A percentile compares a stretch with the other conserved stretches of the same genome.
Conservation (phyloP, 2,113 vertebrate genomes). For the Cyanoderma ruficeps region DNA sequence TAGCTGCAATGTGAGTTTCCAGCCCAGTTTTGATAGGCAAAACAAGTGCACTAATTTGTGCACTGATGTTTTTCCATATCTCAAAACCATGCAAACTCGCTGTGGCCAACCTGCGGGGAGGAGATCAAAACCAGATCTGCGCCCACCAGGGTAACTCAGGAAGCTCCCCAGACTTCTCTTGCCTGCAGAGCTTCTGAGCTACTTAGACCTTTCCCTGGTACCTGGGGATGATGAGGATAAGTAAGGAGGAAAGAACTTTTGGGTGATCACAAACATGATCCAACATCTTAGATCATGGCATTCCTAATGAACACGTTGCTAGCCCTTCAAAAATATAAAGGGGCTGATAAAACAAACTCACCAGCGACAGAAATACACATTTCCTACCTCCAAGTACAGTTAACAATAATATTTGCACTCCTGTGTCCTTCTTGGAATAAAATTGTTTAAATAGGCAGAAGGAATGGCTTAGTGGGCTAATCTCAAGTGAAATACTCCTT, state of each 20-base stretch:
- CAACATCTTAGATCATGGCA: neutral
- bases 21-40: neutral
- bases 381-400: neutral
- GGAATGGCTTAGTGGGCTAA: neutral
- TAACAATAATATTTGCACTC: conserved; percentile 56
- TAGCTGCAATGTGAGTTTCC: neutral
- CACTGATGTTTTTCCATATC: neutral
- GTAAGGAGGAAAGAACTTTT: neutral
- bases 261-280: neutral
- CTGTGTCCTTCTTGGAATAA: neutral
- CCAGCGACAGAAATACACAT: neutral
- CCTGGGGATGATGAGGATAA: neutral
- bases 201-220: neutral
- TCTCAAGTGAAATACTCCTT: neutral
- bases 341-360: neutral
- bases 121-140: neutral
- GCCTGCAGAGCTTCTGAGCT: neutral
- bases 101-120: neutral
- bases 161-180: neutral
- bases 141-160: rapidly evolving
- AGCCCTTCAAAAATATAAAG: neutral
- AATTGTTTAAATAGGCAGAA: conserved; percentile 24
- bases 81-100: neutral
- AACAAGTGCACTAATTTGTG: neutral
- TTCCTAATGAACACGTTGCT: neutral